These are phyloP conservation scores for Zonotrichia leucophrys DNA, from an alignment of 2,113 vertebrate genomes.

Conservation along the genomic window DNA sequence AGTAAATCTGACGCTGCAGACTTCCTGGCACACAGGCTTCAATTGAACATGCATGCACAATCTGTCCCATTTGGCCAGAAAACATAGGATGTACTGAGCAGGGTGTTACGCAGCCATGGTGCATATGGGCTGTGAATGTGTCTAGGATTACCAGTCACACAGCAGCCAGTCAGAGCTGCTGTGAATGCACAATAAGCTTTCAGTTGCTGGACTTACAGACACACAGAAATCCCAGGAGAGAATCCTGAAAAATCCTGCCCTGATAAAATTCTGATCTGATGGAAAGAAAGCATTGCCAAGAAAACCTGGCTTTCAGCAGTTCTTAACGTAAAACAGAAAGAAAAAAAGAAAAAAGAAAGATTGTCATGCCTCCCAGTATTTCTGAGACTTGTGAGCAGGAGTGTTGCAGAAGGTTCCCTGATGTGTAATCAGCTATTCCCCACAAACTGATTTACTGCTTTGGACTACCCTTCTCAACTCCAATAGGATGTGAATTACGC, in stretches of 20 bases:
- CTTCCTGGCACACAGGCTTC: not conserved
- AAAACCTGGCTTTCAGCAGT: not conserved
- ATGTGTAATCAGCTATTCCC: not conserved
- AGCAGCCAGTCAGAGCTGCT: not conserved
- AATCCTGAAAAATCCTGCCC: not conserved
- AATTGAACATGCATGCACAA: not conserved
- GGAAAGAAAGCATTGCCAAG: not conserved
- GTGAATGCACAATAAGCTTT: constrained; percentile 9
- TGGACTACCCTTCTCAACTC: not conserved
- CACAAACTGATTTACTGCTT: not conserved
- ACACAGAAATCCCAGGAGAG: not conserved
- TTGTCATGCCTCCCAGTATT: not conserved
- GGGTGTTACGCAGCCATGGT: not conserved
- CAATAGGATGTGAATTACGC: not conserved
- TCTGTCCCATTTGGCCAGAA: not conserved
- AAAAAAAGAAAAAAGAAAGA: not conserved
- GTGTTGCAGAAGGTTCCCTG: not conserved
- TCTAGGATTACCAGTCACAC: not conserved
- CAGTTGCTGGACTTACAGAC: not conserved
- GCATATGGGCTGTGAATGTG: constrained; percentile 26
- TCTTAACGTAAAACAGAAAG: not conserved
- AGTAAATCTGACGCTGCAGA: not conserved
- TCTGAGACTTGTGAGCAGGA: not conserved
- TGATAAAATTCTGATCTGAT: not conserved
- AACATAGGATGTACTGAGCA: not conserved